A percentile compares a stretch with the other conserved stretches of the same genome.
phyloP scores from a whole-genome alignment of 2,888 invertebrate genomes.

The Chrysolina americana region DNA sequence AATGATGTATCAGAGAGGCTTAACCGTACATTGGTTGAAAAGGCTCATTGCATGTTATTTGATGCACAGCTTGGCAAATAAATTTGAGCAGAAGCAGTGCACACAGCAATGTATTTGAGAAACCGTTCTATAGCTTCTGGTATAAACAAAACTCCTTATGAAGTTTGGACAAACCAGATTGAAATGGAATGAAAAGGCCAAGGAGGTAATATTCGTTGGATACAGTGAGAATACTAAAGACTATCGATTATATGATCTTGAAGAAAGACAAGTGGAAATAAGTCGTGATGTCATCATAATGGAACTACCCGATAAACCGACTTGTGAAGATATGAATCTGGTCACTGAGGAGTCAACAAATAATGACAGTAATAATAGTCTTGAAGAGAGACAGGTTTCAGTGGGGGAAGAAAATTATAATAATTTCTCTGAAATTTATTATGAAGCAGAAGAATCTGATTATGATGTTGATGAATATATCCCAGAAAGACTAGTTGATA shows the following conservation, averaged over 20 bases:
- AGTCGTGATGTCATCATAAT: conserved; percentile 28
- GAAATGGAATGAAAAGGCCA: conserved; percentile 43
- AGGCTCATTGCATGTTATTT: too few relatives aligned
- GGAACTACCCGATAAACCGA: background rate
- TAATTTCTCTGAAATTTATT: too few relatives aligned
- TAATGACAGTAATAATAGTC: too few relatives aligned
- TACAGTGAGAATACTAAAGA: conserved; percentile 36
- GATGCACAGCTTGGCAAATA: too few relatives aligned
- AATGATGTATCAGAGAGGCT: too few relatives aligned
- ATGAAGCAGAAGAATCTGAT: too few relatives aligned
- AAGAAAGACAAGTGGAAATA: background rate
- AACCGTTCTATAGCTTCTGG: conserved; percentile 41
- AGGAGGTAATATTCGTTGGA: conserved; percentile 37
- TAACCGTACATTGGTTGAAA: too few relatives aligned
- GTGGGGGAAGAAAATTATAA: too few relatives aligned
- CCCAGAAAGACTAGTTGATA: too few relatives aligned
- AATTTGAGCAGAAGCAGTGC: conserved; percentile 53
- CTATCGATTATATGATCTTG: conserved; percentile 33
- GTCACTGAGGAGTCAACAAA: too few relatives aligned
- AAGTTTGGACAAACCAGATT: conserved; percentile 55
- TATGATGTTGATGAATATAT: too few relatives aligned
- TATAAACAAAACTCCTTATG: conserved; percentile 57
- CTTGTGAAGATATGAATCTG: background rate
- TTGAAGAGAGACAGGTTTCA: too few relatives aligned
- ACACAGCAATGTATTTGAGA: conserved; percentile 51